These are phyloP conservation scores for Herminia tarsipennalis DNA, from an alignment of 2,888 invertebrate species.

Conservation along the genomic window DNA sequence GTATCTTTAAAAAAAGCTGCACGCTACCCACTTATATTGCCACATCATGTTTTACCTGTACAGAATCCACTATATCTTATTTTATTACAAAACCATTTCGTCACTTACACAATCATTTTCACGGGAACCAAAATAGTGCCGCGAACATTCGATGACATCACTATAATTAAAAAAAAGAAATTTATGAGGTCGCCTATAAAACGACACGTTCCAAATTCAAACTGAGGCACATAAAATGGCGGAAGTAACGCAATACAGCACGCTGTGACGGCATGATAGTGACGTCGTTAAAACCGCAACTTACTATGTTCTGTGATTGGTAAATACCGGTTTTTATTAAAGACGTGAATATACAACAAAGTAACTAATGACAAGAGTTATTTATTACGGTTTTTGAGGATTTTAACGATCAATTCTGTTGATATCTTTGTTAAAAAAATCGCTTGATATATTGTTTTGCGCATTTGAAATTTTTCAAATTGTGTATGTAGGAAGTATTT, in stretches of 20 bases:
- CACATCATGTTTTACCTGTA: no score
- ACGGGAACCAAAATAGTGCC: background rate
- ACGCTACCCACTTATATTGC: no score
- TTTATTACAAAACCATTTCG: no score
- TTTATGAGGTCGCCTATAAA: constrained; percentile 10
- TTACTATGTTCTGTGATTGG: constrained; percentile 22
- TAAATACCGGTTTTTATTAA: constrained; percentile 27
- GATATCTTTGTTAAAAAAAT: no score
- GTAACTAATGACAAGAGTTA: constrained; percentile 18
- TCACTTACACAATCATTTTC: no score
- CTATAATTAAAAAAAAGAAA: constrained; percentile 13
- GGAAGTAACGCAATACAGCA: constrained; percentile 39
- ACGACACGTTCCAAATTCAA: constrained; percentile 36
- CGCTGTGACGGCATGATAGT: constrained; percentile 18
- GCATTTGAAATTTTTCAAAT: no score
- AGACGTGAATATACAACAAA: constrained; percentile 36
- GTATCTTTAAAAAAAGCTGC: no score
- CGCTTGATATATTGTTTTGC: no score
- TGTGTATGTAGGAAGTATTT: no score
- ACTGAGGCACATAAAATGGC: constrained; percentile 41
- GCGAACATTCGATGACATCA: constrained; percentile 2
- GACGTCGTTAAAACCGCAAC: constrained; percentile 30
- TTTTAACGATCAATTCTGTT: constrained; percentile 12
- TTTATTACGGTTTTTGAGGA: constrained; percentile 15
- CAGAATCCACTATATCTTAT: no score